Conservation (phyloP, 92 coral and sea anemone genomes). For the Parazoanthus darwini region DNA sequence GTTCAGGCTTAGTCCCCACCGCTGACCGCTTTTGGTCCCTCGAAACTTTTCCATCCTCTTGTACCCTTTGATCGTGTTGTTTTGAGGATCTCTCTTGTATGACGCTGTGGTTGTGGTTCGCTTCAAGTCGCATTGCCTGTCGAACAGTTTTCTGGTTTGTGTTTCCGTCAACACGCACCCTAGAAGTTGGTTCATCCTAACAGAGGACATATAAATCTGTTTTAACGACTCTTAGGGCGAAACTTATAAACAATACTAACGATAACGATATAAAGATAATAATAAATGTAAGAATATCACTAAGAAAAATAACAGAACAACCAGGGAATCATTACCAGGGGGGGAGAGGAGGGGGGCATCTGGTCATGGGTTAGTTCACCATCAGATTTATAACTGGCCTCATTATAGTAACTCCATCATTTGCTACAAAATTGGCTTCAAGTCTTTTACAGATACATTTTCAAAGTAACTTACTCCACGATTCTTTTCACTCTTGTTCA, state of each 20-base stretch:
- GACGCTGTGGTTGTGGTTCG: neutral
- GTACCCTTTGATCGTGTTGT: neutral
- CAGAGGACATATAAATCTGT: neutral
- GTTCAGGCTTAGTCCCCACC: neutral
- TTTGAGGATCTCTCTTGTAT: neutral
- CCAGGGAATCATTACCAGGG: too few relatives aligned
- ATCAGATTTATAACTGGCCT: too few relatives aligned
- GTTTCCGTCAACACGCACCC: neutral
- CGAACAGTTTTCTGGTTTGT: neutral
- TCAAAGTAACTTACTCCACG: neutral
- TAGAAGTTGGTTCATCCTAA: neutral
- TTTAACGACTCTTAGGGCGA: neutral
- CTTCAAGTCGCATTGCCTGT: neutral
- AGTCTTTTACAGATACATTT: neutral
- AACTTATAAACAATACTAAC: too few relatives aligned
- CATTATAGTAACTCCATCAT: too few relatives aligned
- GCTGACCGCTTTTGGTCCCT: neutral
- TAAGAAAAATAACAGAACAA: too few relatives aligned
- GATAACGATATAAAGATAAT: too few relatives aligned
- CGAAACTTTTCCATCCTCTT: neutral
- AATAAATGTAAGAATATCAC: too few relatives aligned
- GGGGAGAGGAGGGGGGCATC: too few relatives aligned
- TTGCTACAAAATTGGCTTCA: neutral
- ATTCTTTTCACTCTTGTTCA: conserved; percentile 7
- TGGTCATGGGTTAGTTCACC: too few relatives aligned